Base-by-base conservation (phyloP, 2,113 vertebrate species). In the Athene noctua region DNA sequence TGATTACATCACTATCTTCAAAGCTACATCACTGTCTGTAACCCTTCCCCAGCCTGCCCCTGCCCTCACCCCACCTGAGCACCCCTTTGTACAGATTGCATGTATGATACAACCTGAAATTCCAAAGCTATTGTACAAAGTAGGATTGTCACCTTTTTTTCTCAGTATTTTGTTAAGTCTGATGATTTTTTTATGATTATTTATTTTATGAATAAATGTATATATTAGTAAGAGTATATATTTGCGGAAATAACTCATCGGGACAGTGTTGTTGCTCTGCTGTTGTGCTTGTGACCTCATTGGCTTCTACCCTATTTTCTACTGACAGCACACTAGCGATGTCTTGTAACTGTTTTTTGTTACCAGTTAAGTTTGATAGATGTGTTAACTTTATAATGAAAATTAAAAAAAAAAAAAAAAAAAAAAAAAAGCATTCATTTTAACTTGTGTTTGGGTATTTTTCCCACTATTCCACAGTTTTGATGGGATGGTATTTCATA, bases 211-310 rank as follows among this genome's bases (percentile, higher is more conserved):
- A 97, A 98, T 95, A 98, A 97, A 97, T 99, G 99, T 99, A 98
- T 97, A 99, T 99, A 99, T 98, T 98, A 99, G 98, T 96, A 98
- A 99, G 98, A 98, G 97, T 99, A 98, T 99, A 99, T 99, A 99
- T 99, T 98, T 98, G 97, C 98, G 82, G 97, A 98, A 98, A 97
- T 97, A 97, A 97, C 90, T 98, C 97, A 85, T 98, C 49, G 51
- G 97, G 97, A 97, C 98, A 98, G 98, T 98, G 98, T 98, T 98
- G 96, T 98, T 89, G 92, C 97, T 97, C 90, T 97, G 97, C 97
- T 97, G 97, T 98, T 98, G 98, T 98, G 98, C 97, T 97, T 96
- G 98, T 98, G 98, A 98, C 98, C 98, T 98, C 98, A 98, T 96
- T 98, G 96, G 97, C 97, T 97, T 97, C 75, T 92, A 97, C 90